Percentiles rank a stretch among this genome's conserved stretches.
Conservation (phyloP, 2,797 vertebrate genomes). For the Aulostomus chinensis region DNA sequence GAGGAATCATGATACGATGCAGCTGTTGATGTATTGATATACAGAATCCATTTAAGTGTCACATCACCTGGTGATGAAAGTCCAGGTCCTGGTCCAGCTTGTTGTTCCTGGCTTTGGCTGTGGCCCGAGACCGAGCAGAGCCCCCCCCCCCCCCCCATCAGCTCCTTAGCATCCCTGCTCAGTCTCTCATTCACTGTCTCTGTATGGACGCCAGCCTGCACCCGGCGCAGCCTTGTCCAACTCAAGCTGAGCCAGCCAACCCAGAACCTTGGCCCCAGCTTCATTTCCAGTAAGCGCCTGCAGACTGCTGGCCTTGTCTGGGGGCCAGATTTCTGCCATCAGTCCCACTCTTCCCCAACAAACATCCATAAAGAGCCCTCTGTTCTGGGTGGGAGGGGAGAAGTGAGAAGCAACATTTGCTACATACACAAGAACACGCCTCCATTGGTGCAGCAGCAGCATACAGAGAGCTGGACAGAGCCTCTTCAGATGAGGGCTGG, state of each 20-base stretch:
- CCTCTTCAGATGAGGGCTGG: conserved; percentile 56
- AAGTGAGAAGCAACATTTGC: conserved; percentile 92
- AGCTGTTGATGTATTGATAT: no score
- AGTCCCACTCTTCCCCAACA: conserved; percentile 68
- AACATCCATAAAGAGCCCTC: conserved; percentile 90
- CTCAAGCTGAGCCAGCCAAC: conserved; percentile 48
- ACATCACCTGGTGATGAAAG: no score
- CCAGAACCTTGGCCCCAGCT: conserved; percentile 61
- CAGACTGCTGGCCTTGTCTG: conserved; percentile 82
- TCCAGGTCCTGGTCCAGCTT: no score
- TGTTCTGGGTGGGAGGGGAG: conserved; percentile 78
- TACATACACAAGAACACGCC: conserved; percentile 87
- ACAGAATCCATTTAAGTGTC: no score
- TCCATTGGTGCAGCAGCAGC: conserved; percentile 47
- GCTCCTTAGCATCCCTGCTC: no score
- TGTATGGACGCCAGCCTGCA: conserved; percentile 70
- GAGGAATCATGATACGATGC: no score
- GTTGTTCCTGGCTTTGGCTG: no score
- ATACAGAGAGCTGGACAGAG: conserved; percentile 69
- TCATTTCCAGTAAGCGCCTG: conserved; percentile 84
- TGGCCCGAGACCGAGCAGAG: no score
- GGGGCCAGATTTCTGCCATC: conserved; percentile 83
- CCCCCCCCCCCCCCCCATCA: no score
- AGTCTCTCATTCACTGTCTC: no score
- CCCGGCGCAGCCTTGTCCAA: conserved; percentile 48